Base-by-base conservation (phyloP, 1,140 invertebrate genomes). In the Pygmarrhopalites habei region DNA sequence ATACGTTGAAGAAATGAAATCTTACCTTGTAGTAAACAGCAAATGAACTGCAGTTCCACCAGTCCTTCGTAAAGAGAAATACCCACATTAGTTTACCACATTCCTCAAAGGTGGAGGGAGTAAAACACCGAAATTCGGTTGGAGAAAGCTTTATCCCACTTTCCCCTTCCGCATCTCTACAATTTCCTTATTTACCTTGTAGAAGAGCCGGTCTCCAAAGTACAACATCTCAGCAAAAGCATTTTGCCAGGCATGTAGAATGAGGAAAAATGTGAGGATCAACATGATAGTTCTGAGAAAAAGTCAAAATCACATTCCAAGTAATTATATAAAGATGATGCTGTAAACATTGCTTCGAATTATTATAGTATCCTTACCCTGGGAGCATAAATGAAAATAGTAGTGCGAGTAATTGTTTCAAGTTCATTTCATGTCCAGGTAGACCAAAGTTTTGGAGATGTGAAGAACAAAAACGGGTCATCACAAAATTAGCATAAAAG, bases 41-140 rank as follows among this genome's bases (percentile, higher is more conserved):
- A 74, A 87, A 95, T 1, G 84, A 84, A 1, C 84, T 85, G 5
- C 85, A 85, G 51, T 90, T 95, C 95, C 95, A 98, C 95, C 94
- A 98, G 71, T 95, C 92, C 85, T 92, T 72, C 17, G 77, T 77
- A 53, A 68, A 71, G 71, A 64, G 44, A 67, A 71, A 51, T 47
- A 26, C 26, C 26, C 53, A 35, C 5, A 17, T 41, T 7, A 32
- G 28, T 57, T 57, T 23, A 2, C 29, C 2, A 46, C 26, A 57
- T 10, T 12, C 2, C 14, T 23, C 12, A 55, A 12, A 55, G 52
- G 52, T 7, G 52, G 52, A 5, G 5, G 10, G 29, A 47, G 44
- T 47, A 19, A 47, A n/a, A n/a, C n/a, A n/a, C n/a, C n/a, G n/a
- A n/a, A n/a, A n/a, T n/a, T n/a, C n/a, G n/a, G n/a, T n/a, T n/a